Evolutionary conservation across 2,113 vertebrate genomes (phyloP).

Genomic region (Gracilinanus agilis): DNA sequence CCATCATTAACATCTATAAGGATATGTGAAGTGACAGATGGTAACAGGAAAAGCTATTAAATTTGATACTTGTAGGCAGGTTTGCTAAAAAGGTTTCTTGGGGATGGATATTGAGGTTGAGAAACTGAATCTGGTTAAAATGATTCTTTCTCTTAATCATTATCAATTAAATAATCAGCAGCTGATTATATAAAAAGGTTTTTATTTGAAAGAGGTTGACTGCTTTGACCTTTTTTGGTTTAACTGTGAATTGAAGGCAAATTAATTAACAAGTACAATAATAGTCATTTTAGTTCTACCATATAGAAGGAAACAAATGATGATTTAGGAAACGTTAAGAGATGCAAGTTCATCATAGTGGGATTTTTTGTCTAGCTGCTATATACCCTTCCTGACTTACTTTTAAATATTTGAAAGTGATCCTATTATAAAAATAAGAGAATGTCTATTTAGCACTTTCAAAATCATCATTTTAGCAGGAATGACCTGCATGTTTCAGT

Average conservation of each 20-base stretch:
- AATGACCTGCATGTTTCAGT: neutral
- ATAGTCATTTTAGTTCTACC: constrained; percentile 1
- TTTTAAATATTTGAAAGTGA: neutral
- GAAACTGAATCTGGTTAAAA: neutral
- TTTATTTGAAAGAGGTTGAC: neutral
- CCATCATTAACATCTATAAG: neutral
- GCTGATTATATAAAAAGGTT: neutral
- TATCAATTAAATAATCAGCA: neutral
- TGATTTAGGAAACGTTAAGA: constrained; percentile 16
- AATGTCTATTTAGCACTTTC: neutral
- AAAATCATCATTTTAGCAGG: neutral
- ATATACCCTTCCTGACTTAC: neutral
- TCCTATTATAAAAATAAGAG: neutral
- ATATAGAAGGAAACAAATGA: constrained; percentile 4
- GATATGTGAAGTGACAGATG: neutral
- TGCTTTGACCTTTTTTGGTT: neutral
- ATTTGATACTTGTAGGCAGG: neutral
- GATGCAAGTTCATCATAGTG: neutral
- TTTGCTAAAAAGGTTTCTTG: neutral
- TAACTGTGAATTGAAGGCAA: constrained; percentile 33
- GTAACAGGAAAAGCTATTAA: neutral
- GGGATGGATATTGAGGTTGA: neutral
- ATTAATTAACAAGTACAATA: neutral
- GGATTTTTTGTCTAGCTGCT: neutral
- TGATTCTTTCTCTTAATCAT: neutral